Evolutionary conservation across 2,797 vertebrate species (phyloP), one percentile per base, ranked within the genome.

Genomic region (Remorina albescens): DNA sequence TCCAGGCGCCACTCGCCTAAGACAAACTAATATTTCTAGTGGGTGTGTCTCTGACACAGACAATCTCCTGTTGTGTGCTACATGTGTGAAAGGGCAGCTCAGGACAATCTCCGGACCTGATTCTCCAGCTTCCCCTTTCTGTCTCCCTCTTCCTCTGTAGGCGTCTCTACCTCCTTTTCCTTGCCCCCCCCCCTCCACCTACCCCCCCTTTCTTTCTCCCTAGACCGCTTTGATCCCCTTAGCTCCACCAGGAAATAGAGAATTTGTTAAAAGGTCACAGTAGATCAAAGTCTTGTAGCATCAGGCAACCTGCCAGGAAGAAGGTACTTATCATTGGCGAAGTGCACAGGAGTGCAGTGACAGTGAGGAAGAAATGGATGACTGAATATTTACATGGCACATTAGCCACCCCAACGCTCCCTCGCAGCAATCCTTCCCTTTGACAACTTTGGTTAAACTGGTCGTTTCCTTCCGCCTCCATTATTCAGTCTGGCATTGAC

Each of bases 181-280:
- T n/a, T n/a, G n/a, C n/a, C n/a, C 8, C 26, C 8, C 62, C 51
- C 36, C 70, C 64, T 75, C 66, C 78, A 8, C 34, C 34, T 36
- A 7, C 34, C 10, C 34, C 11, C 36, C 36, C 12, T 11, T 2
- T 12, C 62, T 41, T 37, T 67, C 62, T 76, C 67, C 78, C 61
- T 63, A 67, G 81, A 72, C 72, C 65, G 67, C 62, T 81, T 85
- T 74, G 42, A 82, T 86, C 85, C 61, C 71, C 84, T 81, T 51
- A 81, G 80, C 72, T 84, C 59, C 39, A 67, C 41, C 49, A 83
- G 83, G 82, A 93, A 92, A 90, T 86, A 55, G 82, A 87, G 90
- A 91, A 92, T 93, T 92, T 91, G 90, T 93, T 93, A 89, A 92
- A 93, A 94, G 92, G 92, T 92, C 86, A 79, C 88, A 86, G 84